These are phyloP conservation scores for Holocentrus rufus DNA, from an alignment of 2,797 vertebrate genomes.

Conservation along the genomic window DNA sequence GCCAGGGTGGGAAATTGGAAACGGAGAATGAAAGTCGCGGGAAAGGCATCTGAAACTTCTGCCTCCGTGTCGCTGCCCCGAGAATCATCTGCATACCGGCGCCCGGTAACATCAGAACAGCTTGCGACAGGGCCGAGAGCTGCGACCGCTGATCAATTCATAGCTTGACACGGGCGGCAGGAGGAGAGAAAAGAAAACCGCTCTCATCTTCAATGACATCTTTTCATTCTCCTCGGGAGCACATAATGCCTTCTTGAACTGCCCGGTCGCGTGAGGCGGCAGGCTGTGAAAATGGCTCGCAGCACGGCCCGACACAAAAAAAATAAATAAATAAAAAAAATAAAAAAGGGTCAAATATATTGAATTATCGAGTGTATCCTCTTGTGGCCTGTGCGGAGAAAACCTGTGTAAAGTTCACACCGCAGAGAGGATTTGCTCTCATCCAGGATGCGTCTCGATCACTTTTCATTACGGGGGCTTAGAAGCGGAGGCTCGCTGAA, in stretches of 20 bases:
- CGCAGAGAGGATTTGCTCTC: constrained; percentile 50
- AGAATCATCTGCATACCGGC: constrained; percentile 6
- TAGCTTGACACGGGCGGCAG: background rate
- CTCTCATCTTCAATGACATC: constrained; percentile 2
- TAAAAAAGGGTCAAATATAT: constrained; percentile 34
- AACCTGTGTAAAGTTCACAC: constrained; percentile 62
- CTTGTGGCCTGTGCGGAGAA: constrained; percentile 39
- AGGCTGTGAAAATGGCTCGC: constrained; percentile 12
- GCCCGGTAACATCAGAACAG: background rate
- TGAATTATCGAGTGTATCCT: constrained; percentile 53
- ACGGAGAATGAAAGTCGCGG: constrained; percentile 44
- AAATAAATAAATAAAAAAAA: too few species aligned
- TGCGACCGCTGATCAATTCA: constrained; percentile 30
- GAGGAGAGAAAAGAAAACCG: background rate
- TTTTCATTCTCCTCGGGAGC: background rate
- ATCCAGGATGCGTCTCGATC: constrained; percentile 62
- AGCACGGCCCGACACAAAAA: background rate
- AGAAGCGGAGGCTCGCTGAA: constrained; percentile 54
- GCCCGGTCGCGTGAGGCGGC: constrained; percentile 1
- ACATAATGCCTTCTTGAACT: background rate
- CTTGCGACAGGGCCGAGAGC: constrained; percentile 3
- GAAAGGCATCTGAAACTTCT: constrained; percentile 64
- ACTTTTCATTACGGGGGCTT: constrained; percentile 64
- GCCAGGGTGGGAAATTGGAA: constrained; percentile 53
- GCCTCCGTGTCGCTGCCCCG: background rate